Percentiles rank a stretch among this genome's conserved stretches.
These are phyloP conservation scores for Eurytoma californica DNA, from an alignment of 2,888 invertebrate genomes.

Conservation along the genomic window DNA sequence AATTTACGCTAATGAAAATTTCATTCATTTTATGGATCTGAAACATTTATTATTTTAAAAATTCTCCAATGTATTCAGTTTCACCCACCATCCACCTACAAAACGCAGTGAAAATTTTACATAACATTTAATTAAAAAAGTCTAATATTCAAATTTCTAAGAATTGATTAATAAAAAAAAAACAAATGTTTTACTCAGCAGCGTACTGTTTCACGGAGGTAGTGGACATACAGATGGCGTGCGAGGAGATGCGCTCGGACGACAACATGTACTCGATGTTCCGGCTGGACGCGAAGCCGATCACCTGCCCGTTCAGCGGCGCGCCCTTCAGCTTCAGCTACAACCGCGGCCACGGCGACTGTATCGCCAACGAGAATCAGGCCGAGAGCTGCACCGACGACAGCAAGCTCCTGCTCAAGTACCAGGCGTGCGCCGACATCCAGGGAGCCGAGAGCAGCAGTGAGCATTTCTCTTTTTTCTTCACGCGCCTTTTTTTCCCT, in stretches of 20 bases:
- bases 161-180: too few relatives aligned
- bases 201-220: conserved; percentile 13
- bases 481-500: too few relatives aligned
- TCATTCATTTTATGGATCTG: too few relatives aligned
- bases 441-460: conserved; percentile 86
- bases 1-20: too few relatives aligned
- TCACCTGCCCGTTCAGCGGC: conserved; percentile 88
- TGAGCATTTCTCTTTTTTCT: conserved; percentile 70
- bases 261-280: conserved; percentile 87
- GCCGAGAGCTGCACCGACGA: conserved; percentile 91
- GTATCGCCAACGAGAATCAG: conserved; percentile 84
- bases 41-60: too few relatives aligned
- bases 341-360: conserved; percentile 84
- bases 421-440: conserved; percentile 90
- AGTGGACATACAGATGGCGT: conserved; percentile 34
- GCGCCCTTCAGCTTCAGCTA: conserved; percentile 89
- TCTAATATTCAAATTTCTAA: too few relatives aligned
- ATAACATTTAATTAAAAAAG: too few relatives aligned
- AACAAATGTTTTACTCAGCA: not conserved
- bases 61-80: too few relatives aligned
- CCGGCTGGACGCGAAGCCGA: conserved; percentile 80
- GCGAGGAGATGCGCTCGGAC: conserved; percentile 78
- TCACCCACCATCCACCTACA: too few relatives aligned
- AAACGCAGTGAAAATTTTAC: too few relatives aligned
- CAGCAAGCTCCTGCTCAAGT: conserved; percentile 86